Base-by-base conservation (phyloP, 2,113 vertebrate genomes). In the Hippocampus mohnikei region DNA sequence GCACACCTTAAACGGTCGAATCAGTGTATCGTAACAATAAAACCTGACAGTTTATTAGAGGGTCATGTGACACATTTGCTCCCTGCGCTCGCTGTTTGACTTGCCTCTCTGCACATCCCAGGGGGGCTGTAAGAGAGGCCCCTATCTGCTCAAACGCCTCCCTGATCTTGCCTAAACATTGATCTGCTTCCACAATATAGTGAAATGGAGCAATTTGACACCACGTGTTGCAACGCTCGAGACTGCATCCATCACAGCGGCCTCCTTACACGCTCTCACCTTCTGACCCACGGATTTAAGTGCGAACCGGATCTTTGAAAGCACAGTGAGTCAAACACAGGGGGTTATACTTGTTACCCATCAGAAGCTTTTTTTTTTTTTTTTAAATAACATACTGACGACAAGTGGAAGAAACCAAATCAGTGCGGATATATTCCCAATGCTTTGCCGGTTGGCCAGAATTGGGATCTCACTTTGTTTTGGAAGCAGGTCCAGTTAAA, bases 41-140 rank as follows among this genome's bases (percentile, higher is more conserved):
- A 88, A 92, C 81, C 85, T 92, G 92, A 90, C 92, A 93, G 88
- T 93, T 93, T 92, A 93, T 92, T 92, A 93, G 84, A 89, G 84
- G 84, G 83, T 84, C 88, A 87, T 80, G 85, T 88, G 85, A 86
- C 84, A 89, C 88, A 86, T 88, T 84, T 88, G 75, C 59, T 74
- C 69, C 72, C 85, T 66, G 74, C 77, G 81, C 72, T 83, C 81
- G 85, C 73, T 88, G 77, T 78, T 84, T 81, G 81, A 42, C 82
- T 77, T 86, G 71, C 77, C 79, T 83, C 81, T 87, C 81, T 78
- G 80, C 53, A 67, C 77, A 77, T 86, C 91, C 86, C 90, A 42
- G 58, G 87, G 88, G 90, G 87, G 81, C 65, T 77, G 81, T 81
- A 76, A 20, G 66, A 70, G 67, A 85, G 78, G 69, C 83, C 85